Evolutionary conservation across 1,140 invertebrate genomes (phyloP).

Genomic region (Rhagoletis zephyria): DNA sequence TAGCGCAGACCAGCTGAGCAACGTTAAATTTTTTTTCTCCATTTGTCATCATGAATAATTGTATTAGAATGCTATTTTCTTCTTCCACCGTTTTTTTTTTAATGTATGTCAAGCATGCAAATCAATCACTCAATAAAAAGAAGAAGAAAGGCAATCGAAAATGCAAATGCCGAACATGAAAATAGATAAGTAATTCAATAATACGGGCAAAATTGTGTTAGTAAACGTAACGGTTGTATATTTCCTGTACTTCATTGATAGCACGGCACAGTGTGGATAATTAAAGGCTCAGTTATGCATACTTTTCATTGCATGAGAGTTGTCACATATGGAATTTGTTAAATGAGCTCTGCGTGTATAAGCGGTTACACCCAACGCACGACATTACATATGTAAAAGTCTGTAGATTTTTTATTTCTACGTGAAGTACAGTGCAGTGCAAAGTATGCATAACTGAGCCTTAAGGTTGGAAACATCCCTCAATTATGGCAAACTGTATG

Average conservation of each 20-base stretch:
- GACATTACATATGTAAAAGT: no score
- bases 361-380: no score
- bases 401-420: no score
- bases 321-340: no score
- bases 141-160: neutral
- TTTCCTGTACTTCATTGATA: constrained; percentile 13
- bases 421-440: no score
- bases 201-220: neutral
- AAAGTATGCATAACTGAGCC: no score
- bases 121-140: neutral
- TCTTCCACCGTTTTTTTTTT: neutral
- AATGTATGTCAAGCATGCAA: neutral
- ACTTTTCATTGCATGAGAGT: no score
- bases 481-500: no score
- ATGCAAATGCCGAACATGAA: neutral
- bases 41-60: neutral
- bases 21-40: neutral
- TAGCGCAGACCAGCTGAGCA: neutral
- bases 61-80: neutral
- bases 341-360: no score
- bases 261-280: no score
- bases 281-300: no score
- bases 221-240: neutral
- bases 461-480: no score
- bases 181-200: neutral